These are phyloP conservation scores for Drosophila miranda DNA, from an alignment of 1,140 invertebrate species.

Conservation along the genomic window DNA sequence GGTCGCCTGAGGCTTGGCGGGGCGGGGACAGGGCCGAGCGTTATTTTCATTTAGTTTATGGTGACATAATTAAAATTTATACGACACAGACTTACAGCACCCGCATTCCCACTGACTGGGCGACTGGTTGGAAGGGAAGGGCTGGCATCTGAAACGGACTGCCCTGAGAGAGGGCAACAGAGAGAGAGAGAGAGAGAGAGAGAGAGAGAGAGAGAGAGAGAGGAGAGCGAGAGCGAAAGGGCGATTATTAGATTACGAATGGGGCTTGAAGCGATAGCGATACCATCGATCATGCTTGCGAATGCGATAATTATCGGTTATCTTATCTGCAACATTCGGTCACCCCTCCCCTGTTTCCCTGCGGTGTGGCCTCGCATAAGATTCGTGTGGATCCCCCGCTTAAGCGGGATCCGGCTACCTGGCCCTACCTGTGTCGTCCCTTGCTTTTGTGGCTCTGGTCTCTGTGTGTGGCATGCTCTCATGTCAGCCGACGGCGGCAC, in stretches of 20 bases:
- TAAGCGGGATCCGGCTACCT: too few species aligned
- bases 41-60: constrained; percentile 63
- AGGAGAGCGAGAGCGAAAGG: too few species aligned
- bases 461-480: constrained; percentile 54
- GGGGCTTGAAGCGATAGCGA: neutral
- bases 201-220: too few species aligned
- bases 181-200: too few species aligned
- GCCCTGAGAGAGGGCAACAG: too few species aligned
- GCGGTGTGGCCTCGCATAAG: too few species aligned
- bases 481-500: constrained; percentile 57
- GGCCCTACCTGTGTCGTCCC: too few species aligned
- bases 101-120: constrained; percentile 17
- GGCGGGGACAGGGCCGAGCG: constrained; percentile 8
- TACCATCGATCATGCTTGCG: constrained; percentile 14
- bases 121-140: neutral
- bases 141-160: neutral
- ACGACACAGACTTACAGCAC: constrained; percentile 40
- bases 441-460: neutral
- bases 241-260: too few species aligned
- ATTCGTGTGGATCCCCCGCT: too few species aligned
- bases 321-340: constrained; percentile 5
- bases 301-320: neutral
- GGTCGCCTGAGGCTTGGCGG: neutral
- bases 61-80: constrained; percentile 78
- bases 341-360: too few species aligned